Evolutionary conservation across 2,797 vertebrate genomes (phyloP).

Genomic region (Lithobates pipiens): DNA sequence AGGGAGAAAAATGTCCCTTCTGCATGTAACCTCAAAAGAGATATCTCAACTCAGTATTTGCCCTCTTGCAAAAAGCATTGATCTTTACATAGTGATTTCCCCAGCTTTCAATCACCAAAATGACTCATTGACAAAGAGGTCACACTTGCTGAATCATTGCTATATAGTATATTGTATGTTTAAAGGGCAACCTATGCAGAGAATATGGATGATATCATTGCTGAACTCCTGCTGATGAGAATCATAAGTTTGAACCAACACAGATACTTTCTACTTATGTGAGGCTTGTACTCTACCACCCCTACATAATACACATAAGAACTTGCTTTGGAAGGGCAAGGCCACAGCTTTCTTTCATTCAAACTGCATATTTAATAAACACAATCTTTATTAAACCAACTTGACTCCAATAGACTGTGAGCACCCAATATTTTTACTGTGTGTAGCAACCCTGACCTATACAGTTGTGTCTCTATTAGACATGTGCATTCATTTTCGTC

Average conservation of each 20-base stretch:
- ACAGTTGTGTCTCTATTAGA: no score
- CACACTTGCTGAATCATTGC: not conserved
- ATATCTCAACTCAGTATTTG: not conserved
- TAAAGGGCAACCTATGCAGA: not conserved
- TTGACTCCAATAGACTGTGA: no score
- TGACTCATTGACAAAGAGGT: not conserved
- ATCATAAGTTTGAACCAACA: not conserved
- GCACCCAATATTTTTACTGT: no score
- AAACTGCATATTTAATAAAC: not conserved
- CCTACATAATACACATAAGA: no score
- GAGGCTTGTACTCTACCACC: no score
- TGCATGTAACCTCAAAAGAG: constrained; percentile 6
- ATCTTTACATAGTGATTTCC: not conserved
- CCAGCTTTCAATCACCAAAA: not conserved
- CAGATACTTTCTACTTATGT: no score
- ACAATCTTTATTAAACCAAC: not conserved
- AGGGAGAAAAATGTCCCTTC: constrained; percentile 35
- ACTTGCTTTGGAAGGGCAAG: no score
- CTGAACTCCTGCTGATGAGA: not conserved
- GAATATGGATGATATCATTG: not conserved
- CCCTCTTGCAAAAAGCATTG: not conserved
- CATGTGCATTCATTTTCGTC: no score
- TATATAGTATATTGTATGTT: constrained; percentile 1
- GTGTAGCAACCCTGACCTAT: no score
- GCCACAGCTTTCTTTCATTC: no score